phyloP scores from a whole-genome alignment of 1,140 invertebrate genomes.

The Cotesia chilonis region DNA sequence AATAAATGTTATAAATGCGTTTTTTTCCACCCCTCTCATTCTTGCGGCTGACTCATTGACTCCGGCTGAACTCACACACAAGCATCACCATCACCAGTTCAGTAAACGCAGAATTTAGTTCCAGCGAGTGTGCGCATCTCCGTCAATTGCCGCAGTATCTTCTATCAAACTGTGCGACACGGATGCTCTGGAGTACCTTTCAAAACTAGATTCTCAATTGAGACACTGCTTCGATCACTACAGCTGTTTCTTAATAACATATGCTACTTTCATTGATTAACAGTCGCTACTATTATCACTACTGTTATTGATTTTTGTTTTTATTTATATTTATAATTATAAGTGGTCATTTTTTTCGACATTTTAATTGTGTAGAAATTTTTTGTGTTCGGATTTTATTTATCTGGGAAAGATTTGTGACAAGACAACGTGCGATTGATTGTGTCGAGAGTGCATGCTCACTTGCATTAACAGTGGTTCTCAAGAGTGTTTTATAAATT shows the following conservation, averaged over 20 bases:
- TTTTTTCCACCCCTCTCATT: no score
- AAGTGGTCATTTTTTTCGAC: neutral
- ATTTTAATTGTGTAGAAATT: no score
- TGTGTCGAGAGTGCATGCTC: constrained; percentile 9
- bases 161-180: constrained; percentile 32
- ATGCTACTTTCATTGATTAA: no score
- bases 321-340: neutral
- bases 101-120: neutral
- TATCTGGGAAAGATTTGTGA: neutral
- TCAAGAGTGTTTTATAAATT: constrained; percentile 8
- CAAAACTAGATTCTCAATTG: no score
- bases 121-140: constrained; percentile 32
- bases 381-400: neutral
- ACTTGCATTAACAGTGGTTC: neutral
- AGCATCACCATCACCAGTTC: constrained; percentile 5
- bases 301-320: neutral
- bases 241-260: no score
- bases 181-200: constrained; percentile 27
- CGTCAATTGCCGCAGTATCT: constrained; percentile 27
- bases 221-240: no score
- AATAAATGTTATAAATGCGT: no score
- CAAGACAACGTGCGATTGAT: neutral
- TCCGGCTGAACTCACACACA: neutral
- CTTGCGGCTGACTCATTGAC: no score
- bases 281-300: no score